A percentile compares a stretch with the other conserved stretches of the same genome.
Evolutionary conservation across 1,140 invertebrate species (phyloP).

Genomic region (Acromyrmex heyeri): DNA sequence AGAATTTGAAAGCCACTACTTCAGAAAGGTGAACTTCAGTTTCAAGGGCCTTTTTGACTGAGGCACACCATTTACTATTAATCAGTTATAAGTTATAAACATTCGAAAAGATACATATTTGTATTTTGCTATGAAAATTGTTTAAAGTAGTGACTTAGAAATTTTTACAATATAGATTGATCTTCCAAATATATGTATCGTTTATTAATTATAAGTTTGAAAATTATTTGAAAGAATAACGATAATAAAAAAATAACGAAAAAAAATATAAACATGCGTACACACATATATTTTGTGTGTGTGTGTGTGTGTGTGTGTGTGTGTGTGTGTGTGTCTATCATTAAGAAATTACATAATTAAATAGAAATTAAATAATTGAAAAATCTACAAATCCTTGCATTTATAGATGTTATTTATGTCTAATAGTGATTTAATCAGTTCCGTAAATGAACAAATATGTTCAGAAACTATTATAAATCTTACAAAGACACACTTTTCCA

Average conservation of each 20-base stretch:
- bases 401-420: background rate
- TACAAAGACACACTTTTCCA: background rate
- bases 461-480: background rate
- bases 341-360: no score
- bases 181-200: background rate
- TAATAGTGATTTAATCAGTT: background rate
- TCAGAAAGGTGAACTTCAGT: constrained; percentile 11
- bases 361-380: background rate
- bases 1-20: constrained; percentile 43
- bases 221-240: background rate
- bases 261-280: background rate
- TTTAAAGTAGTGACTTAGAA: no score
- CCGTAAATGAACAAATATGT: background rate
- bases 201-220: background rate
- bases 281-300: no score
- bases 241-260: background rate
- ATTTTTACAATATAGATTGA: background rate
- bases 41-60: background rate
- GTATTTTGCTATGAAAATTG: background rate
- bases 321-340: no score
- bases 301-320: no score
- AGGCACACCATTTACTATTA: background rate
- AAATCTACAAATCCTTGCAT: background rate
- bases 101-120: background rate
- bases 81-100: background rate